Conservation (phyloP, 2,888 invertebrate species). For the Ormyrus thymus region DNA sequence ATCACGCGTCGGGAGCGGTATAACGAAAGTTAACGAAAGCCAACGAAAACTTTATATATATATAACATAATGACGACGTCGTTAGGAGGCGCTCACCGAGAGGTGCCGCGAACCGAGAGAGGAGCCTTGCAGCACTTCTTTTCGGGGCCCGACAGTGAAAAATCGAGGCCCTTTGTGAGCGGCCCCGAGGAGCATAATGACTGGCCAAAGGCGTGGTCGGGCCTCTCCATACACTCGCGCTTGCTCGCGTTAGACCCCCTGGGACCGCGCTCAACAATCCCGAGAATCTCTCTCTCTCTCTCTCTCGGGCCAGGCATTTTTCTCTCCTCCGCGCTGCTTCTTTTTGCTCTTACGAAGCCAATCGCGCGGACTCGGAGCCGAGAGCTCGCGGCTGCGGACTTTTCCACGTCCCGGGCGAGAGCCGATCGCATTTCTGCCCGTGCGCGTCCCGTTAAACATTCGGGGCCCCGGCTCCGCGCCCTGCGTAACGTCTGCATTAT, state of each 20-base stretch:
- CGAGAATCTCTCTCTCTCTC: constrained; percentile 21
- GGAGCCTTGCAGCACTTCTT: background rate
- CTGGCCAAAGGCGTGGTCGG: constrained; percentile 39
- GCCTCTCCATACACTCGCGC: background rate
- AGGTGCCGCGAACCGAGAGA: background rate
- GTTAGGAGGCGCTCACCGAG: no score
- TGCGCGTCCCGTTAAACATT: no score
- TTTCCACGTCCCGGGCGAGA: no score
- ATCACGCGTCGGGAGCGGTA: background rate
- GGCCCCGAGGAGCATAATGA: constrained; percentile 11
- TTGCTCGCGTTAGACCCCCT: constrained; percentile 33
- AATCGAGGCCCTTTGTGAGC: constrained; percentile 31
- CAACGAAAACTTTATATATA: no score
- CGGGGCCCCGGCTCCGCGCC: no score
- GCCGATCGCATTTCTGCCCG: no score
- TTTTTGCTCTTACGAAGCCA: no score
- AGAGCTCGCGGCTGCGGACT: no score
- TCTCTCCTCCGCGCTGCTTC: constrained; percentile 46
- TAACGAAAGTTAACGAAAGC: no score
- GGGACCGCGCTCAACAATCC: constrained; percentile 36
- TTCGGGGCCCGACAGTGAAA: constrained; percentile 13
- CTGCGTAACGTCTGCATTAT: no score
- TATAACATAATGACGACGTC: constrained; percentile 26
- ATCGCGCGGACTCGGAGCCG: no score
- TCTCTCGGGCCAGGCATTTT: constrained; percentile 9